Evolutionary conservation across 1,140 invertebrate genomes (phyloP).

Genomic region (Diabrotica undecimpunctata): DNA sequence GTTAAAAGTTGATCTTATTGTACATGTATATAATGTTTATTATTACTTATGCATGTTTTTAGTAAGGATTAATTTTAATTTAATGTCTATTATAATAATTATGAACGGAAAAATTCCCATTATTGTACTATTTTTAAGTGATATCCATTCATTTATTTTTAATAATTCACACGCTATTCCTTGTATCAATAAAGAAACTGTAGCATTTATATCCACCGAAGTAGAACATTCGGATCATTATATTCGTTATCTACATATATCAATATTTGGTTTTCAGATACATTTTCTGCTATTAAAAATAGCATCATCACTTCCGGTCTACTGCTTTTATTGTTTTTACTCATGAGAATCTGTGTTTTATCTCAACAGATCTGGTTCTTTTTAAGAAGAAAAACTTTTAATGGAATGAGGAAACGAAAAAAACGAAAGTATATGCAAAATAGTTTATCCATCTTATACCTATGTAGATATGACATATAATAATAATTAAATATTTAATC

Average conservation of each 20-base stretch:
- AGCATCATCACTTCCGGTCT: conserved; percentile 13
- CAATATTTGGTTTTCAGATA: conserved; percentile 15
- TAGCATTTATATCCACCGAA: conserved; percentile 9
- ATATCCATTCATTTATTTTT: conserved; percentile 7
- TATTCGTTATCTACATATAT: conserved; percentile 11
- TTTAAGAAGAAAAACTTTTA: too few species aligned
- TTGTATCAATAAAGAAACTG: conserved; percentile 14
- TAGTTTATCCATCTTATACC: too few species aligned
- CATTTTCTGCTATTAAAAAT: conserved; percentile 17
- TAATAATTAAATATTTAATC: too few species aligned
- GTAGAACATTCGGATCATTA: conserved; percentile 15
- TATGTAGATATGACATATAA: too few species aligned
- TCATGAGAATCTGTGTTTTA: too few species aligned
- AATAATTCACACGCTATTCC: conserved; percentile 15
- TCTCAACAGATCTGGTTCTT: too few species aligned
- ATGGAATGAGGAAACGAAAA: too few species aligned
- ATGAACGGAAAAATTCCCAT: conserved; percentile 10
- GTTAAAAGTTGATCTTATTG: not conserved
- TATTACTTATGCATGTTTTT: not conserved
- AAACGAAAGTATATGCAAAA: too few species aligned
- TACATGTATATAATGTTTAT: not conserved
- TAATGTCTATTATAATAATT: conserved; percentile 3
- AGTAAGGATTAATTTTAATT: not conserved
- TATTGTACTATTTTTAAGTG: conserved; percentile 5
- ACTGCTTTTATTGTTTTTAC: not conserved